Percentiles rank a stretch among this genome's conserved stretches.
phyloP scores from a whole-genome alignment of 2,113 vertebrate genomes.

The Tetrax tetrax region DNA sequence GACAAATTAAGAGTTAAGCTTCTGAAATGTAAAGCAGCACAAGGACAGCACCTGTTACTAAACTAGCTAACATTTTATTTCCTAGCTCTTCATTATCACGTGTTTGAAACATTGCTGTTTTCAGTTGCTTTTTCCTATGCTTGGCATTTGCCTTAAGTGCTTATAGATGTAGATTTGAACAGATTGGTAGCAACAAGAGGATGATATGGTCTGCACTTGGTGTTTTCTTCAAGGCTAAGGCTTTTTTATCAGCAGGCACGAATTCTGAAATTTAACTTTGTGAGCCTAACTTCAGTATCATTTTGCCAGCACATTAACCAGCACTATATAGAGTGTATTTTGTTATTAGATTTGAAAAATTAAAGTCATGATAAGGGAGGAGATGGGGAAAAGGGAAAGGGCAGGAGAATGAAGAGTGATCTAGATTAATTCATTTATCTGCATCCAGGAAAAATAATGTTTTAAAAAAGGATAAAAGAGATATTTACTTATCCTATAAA shows the following conservation, averaged over 20 bases:
- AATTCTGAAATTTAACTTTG: neutral
- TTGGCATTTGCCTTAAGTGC: conserved; percentile 62
- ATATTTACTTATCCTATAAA: neutral
- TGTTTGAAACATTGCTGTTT: conserved; percentile 48
- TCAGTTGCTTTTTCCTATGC: conserved; percentile 35
- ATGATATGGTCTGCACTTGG: neutral
- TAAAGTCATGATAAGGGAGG: neutral
- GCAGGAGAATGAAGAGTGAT: neutral
- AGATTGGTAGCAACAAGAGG: conserved; percentile 55
- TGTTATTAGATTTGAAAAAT: neutral
- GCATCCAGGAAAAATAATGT: neutral
- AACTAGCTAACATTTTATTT: conserved; percentile 55
- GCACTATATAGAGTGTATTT: neutral
- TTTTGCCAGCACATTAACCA: neutral
- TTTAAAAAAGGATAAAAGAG: too few relatives aligned
- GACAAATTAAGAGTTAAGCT: conserved; percentile 47
- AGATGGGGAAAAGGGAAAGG: neutral
- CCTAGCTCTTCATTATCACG: conserved; percentile 13
- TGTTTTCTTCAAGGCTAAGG: conserved; percentile 29
- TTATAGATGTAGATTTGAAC: conserved; percentile 52
- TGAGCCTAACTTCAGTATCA: neutral
- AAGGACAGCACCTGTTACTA: conserved; percentile 58
- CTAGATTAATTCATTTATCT: neutral
- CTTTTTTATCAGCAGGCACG: neutral
- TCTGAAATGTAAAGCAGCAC: conserved; percentile 27